These are phyloP conservation scores for Trichogramma pretiosum DNA, from an alignment of 1,140 invertebrate species.

Conservation along the genomic window DNA sequence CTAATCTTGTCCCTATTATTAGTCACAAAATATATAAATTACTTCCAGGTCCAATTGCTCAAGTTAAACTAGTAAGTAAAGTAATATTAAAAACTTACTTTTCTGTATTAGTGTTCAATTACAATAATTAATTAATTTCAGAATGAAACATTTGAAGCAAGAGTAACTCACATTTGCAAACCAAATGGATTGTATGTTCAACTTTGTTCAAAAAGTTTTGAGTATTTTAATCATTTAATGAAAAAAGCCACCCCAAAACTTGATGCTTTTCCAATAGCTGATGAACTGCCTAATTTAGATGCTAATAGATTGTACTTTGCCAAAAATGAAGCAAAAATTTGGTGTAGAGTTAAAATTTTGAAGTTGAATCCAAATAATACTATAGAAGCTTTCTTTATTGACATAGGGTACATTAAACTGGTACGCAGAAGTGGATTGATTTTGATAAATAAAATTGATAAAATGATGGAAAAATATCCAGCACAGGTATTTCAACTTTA, in stretches of 20 bases:
- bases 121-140: background rate
- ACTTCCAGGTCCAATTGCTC: too few species aligned
- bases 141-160: background rate
- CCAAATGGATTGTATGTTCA: background rate
- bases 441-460: background rate
- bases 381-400: background rate
- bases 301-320: background rate
- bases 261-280: too few species aligned
- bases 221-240: constrained; percentile 2
- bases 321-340: background rate
- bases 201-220: background rate
- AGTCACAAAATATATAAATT: too few species aligned
- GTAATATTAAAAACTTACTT: too few species aligned
- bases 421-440: background rate
- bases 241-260: background rate
- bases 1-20: too few species aligned
- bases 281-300: too few species aligned
- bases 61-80: too few species aligned
- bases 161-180: background rate
- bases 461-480: background rate
- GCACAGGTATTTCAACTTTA: background rate
- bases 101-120: too few species aligned
- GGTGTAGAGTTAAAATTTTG: background rate
- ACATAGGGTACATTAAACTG: background rate
- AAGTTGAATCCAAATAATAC: background rate